Percentiles rank a stretch among this genome's conserved stretches.
These are phyloP conservation scores for Catocala sponsa DNA, from an alignment of 2,888 invertebrate genomes.

Conservation along the genomic window DNA sequence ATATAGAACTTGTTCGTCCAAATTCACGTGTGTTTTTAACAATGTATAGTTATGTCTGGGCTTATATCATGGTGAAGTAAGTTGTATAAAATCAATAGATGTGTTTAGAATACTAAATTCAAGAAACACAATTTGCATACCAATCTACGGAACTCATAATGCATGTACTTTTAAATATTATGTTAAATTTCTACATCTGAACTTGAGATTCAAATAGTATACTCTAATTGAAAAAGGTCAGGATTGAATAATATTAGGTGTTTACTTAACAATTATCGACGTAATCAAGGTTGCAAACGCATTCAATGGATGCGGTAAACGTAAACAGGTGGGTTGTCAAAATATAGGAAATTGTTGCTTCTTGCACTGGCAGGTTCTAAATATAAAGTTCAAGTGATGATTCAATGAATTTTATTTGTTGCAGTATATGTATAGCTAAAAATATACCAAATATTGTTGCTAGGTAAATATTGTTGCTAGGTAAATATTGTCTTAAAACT, in stretches of 20 bases:
- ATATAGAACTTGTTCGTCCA: no score
- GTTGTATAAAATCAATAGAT: not conserved
- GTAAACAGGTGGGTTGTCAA: constrained; percentile 19
- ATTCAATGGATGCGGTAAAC: constrained; percentile 48
- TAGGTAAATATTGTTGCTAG: no score
- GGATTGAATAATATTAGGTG: constrained; percentile 67
- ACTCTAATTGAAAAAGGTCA: constrained; percentile 77
- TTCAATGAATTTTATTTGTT: constrained; percentile 10
- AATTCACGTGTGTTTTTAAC: no score
- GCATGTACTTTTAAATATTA: not conserved
- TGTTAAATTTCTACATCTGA: constrained; percentile 21
- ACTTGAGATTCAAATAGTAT: constrained; percentile 58
- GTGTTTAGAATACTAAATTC: not conserved
- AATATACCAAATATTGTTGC: not conserved
- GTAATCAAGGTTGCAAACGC: constrained; percentile 65
- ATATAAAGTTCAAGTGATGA: constrained; percentile 8
- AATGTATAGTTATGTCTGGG: no score
- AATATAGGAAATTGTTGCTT: constrained; percentile 11
- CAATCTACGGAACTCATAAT: not conserved
- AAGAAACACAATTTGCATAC: not conserved
- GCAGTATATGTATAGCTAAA: not conserved
- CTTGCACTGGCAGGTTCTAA: constrained; percentile 5
- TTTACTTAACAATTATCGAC: constrained; percentile 76
- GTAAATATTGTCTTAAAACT: no score
- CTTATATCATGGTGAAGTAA: no score